These are phyloP conservation scores for Apistogramma diplotaenia DNA, from an alignment of 2,113 vertebrate genomes.

Conservation along the genomic window DNA sequence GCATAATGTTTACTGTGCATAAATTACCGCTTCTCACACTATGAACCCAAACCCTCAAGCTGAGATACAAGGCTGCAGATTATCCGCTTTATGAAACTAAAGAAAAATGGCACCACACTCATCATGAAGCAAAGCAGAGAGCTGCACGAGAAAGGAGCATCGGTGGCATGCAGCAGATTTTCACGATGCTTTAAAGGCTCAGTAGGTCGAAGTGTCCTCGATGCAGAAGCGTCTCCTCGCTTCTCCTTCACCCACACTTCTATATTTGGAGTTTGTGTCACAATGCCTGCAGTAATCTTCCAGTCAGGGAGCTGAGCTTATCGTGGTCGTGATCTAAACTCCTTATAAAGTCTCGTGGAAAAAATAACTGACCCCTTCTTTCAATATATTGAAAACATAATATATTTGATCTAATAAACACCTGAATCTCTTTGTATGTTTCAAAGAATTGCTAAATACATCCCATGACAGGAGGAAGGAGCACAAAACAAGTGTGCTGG, in stretches of 20 bases:
- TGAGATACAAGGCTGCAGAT: neutral
- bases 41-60: neutral
- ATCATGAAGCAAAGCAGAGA: neutral
- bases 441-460: neutral
- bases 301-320: constrained; percentile 14
- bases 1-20: neutral
- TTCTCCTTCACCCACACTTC: constrained; percentile 39
- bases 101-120: neutral
- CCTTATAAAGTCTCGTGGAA: neutral
- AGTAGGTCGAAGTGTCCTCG: constrained; percentile 41
- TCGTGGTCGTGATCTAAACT: neutral
- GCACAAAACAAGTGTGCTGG: neutral
- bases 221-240: neutral
- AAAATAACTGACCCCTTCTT: neutral
- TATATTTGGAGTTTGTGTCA: constrained; percentile 50
- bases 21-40: neutral
- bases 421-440: neutral
- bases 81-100: neutral
- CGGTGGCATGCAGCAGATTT: neutral
- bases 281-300: constrained; percentile 29
- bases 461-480: neutral
- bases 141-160: neutral
- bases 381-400: neutral
- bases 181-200: neutral
- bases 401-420: neutral